Base-by-base conservation (phyloP, 2,888 invertebrate species). In the Microdon myrmicae region DNA sequence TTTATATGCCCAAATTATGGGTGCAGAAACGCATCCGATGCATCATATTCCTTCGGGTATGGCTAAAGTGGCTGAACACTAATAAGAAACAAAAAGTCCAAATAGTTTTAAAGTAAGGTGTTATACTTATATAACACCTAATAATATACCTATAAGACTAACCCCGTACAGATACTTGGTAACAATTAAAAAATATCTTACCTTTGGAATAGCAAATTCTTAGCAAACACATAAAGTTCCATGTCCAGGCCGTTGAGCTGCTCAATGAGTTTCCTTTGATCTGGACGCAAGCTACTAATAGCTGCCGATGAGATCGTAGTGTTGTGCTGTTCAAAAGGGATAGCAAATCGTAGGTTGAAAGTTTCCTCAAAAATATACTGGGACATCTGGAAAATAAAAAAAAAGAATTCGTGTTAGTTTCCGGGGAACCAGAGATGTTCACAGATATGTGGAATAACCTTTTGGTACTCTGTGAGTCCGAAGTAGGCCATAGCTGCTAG, bases 401-500 rank as follows among this genome's bases (percentile, higher is more conserved):
- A 29, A 16, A 31, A 7, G 16, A 14, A 4, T 22, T 28, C 8
- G 9, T 20, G 14, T 19, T n/a, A n/a, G 1, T 37, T 0, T 1
- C 1, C 6, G 6, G 0, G 6, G n/a, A 6, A 5, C 19, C 1
- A 34, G 7, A 28, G 1, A 2, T 9, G 10, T 22, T 3, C 2
- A 10, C n/a, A 10, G 19, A 8, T 6, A 7, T 16, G n/a, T 20
- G 3, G 12, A 1, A 37, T 28, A 6, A 55, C 67, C 85, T 91
- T 90, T 82, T 98, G 97, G 81, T 87, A 88, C 81, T 99, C 99
- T 4, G 96, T 96, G 67, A 99, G 85, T 68, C 97, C 98, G 80
- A 98, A 98, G 81, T 94, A 99, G 44, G 97, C 92, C 94, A 99
- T 94, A 37, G 90, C 89, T 61, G 91, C 89, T 53, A 99, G 83